These are phyloP conservation scores for Pseudochromis fuscus DNA, from an alignment of 2,797 vertebrate species.

Conservation along the genomic window DNA sequence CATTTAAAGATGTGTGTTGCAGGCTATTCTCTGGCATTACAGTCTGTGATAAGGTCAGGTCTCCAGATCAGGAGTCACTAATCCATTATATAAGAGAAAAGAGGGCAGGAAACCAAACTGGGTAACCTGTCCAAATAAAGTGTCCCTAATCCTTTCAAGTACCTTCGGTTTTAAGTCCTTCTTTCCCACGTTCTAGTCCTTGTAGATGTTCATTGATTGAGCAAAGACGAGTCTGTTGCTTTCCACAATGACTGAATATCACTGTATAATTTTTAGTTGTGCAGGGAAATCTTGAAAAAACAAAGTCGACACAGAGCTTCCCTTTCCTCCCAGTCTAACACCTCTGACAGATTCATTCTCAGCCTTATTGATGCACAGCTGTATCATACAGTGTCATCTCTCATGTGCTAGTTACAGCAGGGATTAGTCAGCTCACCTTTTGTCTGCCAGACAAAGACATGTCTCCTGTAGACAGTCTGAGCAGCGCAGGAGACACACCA, in stretches of 20 bases:
- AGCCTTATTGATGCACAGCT: neutral
- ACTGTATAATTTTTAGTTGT: neutral
- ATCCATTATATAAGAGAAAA: constrained; percentile 81
- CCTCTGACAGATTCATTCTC: neutral
- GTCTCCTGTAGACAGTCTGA: constrained; percentile 62
- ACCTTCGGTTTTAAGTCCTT: constrained; percentile 1
- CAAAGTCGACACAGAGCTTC: too few species aligned
- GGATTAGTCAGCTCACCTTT: constrained; percentile 57
- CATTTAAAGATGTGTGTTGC: neutral
- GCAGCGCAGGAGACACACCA: constrained; percentile 31
- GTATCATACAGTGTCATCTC: neutral
- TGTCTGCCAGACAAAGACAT: constrained; percentile 39
- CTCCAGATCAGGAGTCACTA: constrained; percentile 66
- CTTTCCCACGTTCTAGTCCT: constrained; percentile 12
- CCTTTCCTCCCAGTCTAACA: too few species aligned
- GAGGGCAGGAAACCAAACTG: constrained; percentile 58
- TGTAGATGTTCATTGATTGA: neutral
- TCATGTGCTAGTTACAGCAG: constrained; percentile 12
- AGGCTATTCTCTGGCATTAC: neutral
- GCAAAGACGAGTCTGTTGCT: neutral
- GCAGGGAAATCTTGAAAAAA: neutral
- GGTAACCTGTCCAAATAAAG: constrained; percentile 57
- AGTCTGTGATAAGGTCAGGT: constrained; percentile 32
- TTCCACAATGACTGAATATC: neutral
- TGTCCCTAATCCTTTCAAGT: constrained; percentile 66